Evolutionary conservation across 2,888 invertebrate species (phyloP).

Genomic region (Idaea aversata): DNA sequence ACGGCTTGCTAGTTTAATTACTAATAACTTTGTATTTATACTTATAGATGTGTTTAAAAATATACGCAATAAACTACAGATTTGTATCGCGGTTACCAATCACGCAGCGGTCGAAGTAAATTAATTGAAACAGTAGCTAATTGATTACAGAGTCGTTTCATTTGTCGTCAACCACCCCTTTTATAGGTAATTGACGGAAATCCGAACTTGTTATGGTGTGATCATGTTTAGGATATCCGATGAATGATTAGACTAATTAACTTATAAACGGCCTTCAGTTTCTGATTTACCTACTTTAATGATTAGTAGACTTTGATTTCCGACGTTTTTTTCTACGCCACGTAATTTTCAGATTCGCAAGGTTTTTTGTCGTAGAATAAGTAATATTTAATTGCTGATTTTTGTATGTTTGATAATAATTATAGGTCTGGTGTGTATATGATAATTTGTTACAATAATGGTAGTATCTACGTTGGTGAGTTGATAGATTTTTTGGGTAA

Average conservation of each 20-base stretch:
- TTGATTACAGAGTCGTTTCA: neutral
- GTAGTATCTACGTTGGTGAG: neutral
- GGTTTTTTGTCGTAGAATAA: neutral
- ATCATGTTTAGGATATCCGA: neutral
- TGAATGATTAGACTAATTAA: neutral
- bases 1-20: too few species aligned
- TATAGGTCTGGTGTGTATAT: neutral
- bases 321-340: neutral
- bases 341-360: neutral
- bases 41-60: neutral
- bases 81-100: neutral
- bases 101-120: neutral
- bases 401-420: slow-evolving; percentile 2
- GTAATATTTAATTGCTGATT: neutral
- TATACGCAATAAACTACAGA: neutral
- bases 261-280: neutral
- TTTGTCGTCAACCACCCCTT: neutral
- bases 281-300: neutral
- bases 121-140: neutral
- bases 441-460: neutral
- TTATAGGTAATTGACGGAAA: neutral
- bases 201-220: neutral
- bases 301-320: neutral
- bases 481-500: neutral
- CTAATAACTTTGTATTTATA: too few species aligned